Conservation (phyloP, 2,797 vertebrate species). For the Neosilurus hyrtlii region DNA sequence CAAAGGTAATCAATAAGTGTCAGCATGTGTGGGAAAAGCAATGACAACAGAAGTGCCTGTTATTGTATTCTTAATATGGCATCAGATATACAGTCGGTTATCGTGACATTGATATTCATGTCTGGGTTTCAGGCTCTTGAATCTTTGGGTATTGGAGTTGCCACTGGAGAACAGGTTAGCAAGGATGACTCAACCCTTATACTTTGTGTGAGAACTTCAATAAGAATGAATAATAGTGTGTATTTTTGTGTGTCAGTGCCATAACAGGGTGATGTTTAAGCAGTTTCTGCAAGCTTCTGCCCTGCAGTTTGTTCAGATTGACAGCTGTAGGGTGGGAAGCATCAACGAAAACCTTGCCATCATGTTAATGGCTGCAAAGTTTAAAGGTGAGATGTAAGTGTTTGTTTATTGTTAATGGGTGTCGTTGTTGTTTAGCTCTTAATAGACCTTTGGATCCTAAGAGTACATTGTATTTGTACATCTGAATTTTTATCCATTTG, state of each 20-base stretch:
- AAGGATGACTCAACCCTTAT: background rate
- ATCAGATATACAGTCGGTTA: background rate
- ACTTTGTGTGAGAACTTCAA: background rate
- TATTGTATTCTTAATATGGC: constrained; percentile 10
- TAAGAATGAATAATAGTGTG: background rate
- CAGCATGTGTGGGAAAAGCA: background rate
- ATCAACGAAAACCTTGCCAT: constrained; percentile 85
- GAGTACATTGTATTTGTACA: background rate
- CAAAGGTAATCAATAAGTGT: constrained; percentile 66
- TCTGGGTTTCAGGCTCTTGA: constrained; percentile 73
- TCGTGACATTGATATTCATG: constrained; percentile 2
- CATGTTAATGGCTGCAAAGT: constrained; percentile 83
- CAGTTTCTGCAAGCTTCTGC: constrained; percentile 82
- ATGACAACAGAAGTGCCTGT: background rate
- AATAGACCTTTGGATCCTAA: background rate
- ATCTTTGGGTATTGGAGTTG: constrained; percentile 75
- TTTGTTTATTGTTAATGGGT: background rate
- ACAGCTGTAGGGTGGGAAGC: constrained; percentile 85
- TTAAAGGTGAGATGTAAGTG: constrained; percentile 69
- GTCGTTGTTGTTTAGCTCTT: background rate
- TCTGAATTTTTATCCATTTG: constrained; percentile 8
- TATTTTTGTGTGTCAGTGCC: constrained; percentile 64
- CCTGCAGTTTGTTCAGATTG: constrained; percentile 84
- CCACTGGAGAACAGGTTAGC: constrained; percentile 79
- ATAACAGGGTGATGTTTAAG: constrained; percentile 86